phyloP scores from a whole-genome alignment of 2,888 invertebrate genomes.

The Eurytoma californica region DNA sequence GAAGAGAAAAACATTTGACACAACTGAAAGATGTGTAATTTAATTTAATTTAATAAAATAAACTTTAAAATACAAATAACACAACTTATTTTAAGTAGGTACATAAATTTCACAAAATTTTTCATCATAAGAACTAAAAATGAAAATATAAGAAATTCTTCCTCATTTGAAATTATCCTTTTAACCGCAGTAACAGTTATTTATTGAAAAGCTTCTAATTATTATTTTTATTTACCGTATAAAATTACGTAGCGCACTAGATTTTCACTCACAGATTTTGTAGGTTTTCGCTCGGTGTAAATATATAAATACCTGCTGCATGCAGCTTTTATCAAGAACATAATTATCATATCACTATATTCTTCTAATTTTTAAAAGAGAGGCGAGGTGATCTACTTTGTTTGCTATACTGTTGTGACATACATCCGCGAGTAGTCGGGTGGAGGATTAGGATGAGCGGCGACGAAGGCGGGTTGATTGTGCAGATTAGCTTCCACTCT shows the following conservation, averaged over 20 bases:
- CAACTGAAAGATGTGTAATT: background rate
- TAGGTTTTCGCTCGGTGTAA: too few species aligned
- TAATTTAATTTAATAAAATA: conserved; percentile 51
- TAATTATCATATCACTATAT: background rate
- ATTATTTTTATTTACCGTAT: too few species aligned
- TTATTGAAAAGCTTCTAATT: too few species aligned
- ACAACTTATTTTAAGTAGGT: conserved; percentile 49
- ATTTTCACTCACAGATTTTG: too few species aligned
- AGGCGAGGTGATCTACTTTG: conserved; percentile 73
- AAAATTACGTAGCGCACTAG: too few species aligned
- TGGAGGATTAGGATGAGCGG: conserved; percentile 93
- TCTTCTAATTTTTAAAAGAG: conserved; percentile 69
- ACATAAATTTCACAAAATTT: conserved; percentile 59
- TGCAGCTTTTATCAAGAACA: too few species aligned
- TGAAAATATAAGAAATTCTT: too few species aligned
- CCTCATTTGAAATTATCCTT: too few species aligned
- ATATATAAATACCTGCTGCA: too few species aligned
- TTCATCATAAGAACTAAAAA: background rate
- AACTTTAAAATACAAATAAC: conserved; percentile 69
- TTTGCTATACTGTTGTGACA: conserved; percentile 80
- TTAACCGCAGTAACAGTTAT: too few species aligned
- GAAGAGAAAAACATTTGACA: too few species aligned
- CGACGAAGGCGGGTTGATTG: conserved; percentile 92
- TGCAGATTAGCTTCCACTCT: conserved; percentile 91
- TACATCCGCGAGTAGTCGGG: conserved; percentile 97